Base-by-base conservation (phyloP, 37 sponge, comb jelly and placozoan species). In the Agelas oroides region DNA sequence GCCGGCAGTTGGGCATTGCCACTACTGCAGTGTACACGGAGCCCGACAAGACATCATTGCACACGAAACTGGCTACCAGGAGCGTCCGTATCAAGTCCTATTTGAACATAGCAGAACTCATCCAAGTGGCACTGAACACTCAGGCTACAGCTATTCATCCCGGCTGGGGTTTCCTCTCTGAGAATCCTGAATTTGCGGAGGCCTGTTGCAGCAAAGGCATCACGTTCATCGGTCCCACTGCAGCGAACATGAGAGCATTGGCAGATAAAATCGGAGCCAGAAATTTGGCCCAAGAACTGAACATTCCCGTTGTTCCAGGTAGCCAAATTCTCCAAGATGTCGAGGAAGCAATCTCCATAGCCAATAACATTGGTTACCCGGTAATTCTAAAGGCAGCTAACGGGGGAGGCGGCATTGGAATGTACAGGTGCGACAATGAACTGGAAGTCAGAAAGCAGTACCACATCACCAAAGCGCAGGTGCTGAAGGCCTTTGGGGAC, bases 61-160 rank as follows among this genome's bases (percentile, higher is more conserved):
- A 61, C 63, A 61, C 63, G 25, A n/a, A 13, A n/a, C n/a, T 61
- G 63, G 63, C 63, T 2, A 25, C n/a, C 12, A 25, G 27, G 63
- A 5, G 12, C n/a, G 63, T 61, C 27, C 27, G 12, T 2, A 11
- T 61, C 63, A 2, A 61, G n/a, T 61, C 63, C 12, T 61, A 61
- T 13, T 25, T 61, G 63, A 11, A 61, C 63, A 3, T 11, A n/a
- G 14, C n/a, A 5, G 63, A n/a, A 5, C 25, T 77, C 21, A 15
- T 77, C 35, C 33, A 56, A 35, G 78, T 59, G 19, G 60, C 62
- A 56, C 36, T 56, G 36, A 12, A 32, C 59, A 77, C 61, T 59
- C 18, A 59, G 2, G 56, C 78, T 61, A 24, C 53, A 28, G 63
- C 63, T 13, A 61, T 61, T 25, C 27, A 61, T 61, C 63, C 63